Base-by-base conservation (phyloP, 2,888 invertebrate genomes). In the Gerris lacustris region DNA sequence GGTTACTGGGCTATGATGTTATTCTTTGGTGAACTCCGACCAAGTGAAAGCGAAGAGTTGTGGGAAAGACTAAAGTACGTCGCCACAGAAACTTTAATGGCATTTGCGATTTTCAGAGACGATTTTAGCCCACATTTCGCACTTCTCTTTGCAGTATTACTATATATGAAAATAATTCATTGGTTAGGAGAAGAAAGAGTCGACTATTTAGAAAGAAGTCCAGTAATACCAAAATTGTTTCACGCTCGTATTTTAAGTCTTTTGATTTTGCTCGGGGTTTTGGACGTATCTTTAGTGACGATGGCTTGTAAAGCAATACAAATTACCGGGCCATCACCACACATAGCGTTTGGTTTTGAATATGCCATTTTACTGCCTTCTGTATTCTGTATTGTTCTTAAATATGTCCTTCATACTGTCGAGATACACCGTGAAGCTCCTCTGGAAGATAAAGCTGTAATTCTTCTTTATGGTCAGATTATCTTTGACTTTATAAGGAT, bases 21-120 rank as follows among this genome's bases (percentile, higher is more conserved):
- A 79, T 98, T 98, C 83, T 94, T 98, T 83, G 97, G 97, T 55
- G 93, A 94, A 77, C 82, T 98, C 70, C 85, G 97, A 77, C 91
- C 96, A 71, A 95, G 96, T 66, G 98, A 98, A 84, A 92, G 96
- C 82, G 98, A 98, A 87, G 94, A 93, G 83, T 79, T 77, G 72
- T 91, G 97, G 80, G 99, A 99, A 81, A 86, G 96, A 76, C 94
- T 96, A 66, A 98, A 99, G 98, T 99, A 99, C 84, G 98, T 98
- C 6, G 90, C 99, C 73, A 96, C 98, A 15, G 99, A 99, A 84
- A 99, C 99, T 31, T 99, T 99, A 82, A 83, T 99, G 77, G 99
- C 99, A 7, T 99, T 99, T 81, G 98, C 98, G 62, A 96, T 98
- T 7, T 98, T 98, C 82, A 86, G 96, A 79, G 99, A 99, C 83